Conservation (phyloP, 2,797 vertebrate genomes). For the Phataginus tetradactyla region DNA sequence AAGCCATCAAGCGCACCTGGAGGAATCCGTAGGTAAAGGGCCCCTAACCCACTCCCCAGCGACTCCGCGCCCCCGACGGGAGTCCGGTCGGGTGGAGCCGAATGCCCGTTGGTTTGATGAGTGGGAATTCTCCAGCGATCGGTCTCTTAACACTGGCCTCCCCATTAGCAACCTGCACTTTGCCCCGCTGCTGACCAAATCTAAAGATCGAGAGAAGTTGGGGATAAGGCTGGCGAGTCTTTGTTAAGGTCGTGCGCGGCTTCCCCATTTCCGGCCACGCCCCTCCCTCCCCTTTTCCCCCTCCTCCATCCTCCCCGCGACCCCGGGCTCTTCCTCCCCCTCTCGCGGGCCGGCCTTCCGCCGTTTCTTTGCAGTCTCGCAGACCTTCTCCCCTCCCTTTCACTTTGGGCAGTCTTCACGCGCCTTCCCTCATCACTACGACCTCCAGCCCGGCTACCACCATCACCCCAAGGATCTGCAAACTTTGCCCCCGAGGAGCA, state of each 20-base stretch:
- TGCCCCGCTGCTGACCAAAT: fast-evolving
- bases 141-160: neutral
- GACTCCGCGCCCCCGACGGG: fast-evolving
- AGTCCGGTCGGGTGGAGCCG: neutral
- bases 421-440: neutral
- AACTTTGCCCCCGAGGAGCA: neutral
- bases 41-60: neutral
- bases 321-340: neutral
- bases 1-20: neutral
- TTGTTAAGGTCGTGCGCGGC: neutral
- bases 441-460: neutral
- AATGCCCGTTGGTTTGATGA: fast-evolving
- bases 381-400: fast-evolving
- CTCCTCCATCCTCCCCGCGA: fast-evolving
- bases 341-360: fast-evolving
- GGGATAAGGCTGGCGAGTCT: fast-evolving
- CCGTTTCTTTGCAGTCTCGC: neutral
- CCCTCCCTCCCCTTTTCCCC: fast-evolving
- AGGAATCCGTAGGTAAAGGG: fast-evolving
- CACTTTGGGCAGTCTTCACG: neutral
- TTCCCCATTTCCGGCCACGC: slow-evolving; percentile 9
- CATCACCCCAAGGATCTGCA: neutral
- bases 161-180: no score
- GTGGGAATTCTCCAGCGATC: neutral
- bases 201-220: fast-evolving